These are phyloP conservation scores for Dinocampus coccinellae DNA, from an alignment of 2,888 invertebrate species.

Conservation along the genomic window DNA sequence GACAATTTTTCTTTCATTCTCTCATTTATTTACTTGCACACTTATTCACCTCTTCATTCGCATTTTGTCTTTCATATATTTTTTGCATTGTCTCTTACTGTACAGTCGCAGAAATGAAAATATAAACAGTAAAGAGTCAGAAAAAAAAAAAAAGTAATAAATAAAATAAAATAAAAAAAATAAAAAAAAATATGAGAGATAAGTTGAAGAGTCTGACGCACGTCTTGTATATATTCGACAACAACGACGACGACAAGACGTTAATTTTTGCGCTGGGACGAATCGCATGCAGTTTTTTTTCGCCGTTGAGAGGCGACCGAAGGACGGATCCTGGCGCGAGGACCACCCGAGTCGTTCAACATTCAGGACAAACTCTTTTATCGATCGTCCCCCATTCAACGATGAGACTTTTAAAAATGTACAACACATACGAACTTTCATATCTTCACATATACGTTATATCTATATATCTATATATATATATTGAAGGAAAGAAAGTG, in stretches of 20 bases:
- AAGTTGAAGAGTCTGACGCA: slow-evolving; percentile 20
- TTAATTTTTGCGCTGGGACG: slow-evolving; percentile 36
- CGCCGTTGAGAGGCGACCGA: slow-evolving; percentile 28
- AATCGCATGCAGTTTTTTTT: slow-evolving; percentile 35
- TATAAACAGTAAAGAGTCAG: no score
- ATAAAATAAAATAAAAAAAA: slow-evolving; percentile 24
- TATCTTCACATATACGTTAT: not conserved
- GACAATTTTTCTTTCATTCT: slow-evolving; percentile 9
- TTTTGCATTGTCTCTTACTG: not conserved
- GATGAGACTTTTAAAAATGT: not conserved
- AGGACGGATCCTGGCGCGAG: slow-evolving; percentile 44
- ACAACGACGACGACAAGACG: slow-evolving; percentile 29
- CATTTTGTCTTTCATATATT: slow-evolving; percentile 3
- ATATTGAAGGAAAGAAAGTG: not conserved
- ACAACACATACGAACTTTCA: no score
- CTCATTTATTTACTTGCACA: not conserved
- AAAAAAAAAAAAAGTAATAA: no score
- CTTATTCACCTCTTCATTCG: not conserved
- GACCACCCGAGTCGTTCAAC: slow-evolving; percentile 63
- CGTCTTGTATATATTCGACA: not conserved
- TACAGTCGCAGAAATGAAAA: not conserved
- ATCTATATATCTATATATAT: not conserved
- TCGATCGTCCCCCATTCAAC: slow-evolving; percentile 13
- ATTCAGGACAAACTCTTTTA: slow-evolving; percentile 31
- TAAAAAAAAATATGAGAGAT: slow-evolving; percentile 24